Evolutionary conservation across 2,888 invertebrate species (phyloP), one percentile per base, ranked within the genome.

Genomic region (Zeuzera pyrina): DNA sequence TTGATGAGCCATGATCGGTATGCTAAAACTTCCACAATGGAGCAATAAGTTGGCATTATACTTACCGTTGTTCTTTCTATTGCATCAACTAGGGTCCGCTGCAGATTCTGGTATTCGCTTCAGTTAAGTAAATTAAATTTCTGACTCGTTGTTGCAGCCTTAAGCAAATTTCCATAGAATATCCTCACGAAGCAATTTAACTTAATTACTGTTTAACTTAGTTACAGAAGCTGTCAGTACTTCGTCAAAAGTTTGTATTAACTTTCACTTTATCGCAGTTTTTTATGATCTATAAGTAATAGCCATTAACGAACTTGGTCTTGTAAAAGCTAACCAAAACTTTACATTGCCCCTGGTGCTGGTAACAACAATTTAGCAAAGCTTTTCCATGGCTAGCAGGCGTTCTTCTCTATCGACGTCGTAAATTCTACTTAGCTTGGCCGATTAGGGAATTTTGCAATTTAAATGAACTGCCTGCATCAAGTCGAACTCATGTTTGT

Each of bases 1-100:
- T 78, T 71, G 69, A 78, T 81, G 81, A 73, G 61, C 74, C 81
- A 64, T 79, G 72, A 67, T 76, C 63, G 66, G 65, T 69, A 62
- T 67, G 70, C 71, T 65, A 68, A 71, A 74, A 71, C 56, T 68
- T 68, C 72, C 67, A 73, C 73, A 73, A 73, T 68, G 57, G 57
- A 44, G 58, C 61, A 57, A 64, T 68, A 67, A 67, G 28, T 15
- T 52, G 52, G 54, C 54, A 53, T 62, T 58, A 66, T 60, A 57
- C 53, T 45, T 51, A 50, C 45, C 37, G 45, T 21, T 19, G 26
- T 43, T 51, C 41, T 40, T 57, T 56, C 59, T 50, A 50, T 33
- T 50, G 48, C 48, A 54, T 49, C 43, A 43, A 44, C 29, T 36
- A 48, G 58, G 55, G 58, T 45, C 40, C 47, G 38, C 16, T 33